Base-by-base conservation (phyloP, 2,888 invertebrate genomes). In the Leptopilina myrica region DNA sequence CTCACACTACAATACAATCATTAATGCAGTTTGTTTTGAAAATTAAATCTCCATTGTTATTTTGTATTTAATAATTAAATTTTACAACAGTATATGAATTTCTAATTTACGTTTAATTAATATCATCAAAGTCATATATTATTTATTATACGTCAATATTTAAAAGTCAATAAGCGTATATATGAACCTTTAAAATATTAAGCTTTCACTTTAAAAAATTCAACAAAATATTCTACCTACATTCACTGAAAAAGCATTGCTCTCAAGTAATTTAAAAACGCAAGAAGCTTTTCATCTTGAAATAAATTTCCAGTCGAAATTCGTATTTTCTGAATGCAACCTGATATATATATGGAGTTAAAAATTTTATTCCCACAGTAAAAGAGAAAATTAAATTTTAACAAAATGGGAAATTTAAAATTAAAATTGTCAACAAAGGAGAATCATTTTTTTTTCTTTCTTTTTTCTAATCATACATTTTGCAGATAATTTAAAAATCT, bases 211-310 rank as follows among this genome's bases (percentile, higher is more conserved):
- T 69, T 26, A 0, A 69, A 49, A 69, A 26, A 69, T 69, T 9
- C 67, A 69, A 26, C 67, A 53, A 69, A 69, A 69, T 69, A 53
- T 62, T 20, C 49, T 49, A 49, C 20, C 49, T 49, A 49, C 20
- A 49, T 14, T 69, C 20, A 6, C 46, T 69, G 43, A n/a, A 53
- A 12, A 33, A 26, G 49, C 26, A 46, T 69, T 46, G 67, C 67
- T 69, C 49, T 69, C 26, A 46, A 69, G 49, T 26, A 69, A 69
- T 69, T 53, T 53, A 69, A 69, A 69, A 49, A 69, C 20, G 49
- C 14, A 20, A 53, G 14, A 33, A 26, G 26, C 62, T 69, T 46
- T 67, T 46, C 20, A 20, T 43, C 26, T 53, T 62, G 62, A 62
- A 62, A 62, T 62, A 62, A 62, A 62, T 20, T 62, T 62, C 15